These are phyloP conservation scores for Eulemur coronatus DNA, from an alignment of 2,797 vertebrate species.

Conservation along the genomic window DNA sequence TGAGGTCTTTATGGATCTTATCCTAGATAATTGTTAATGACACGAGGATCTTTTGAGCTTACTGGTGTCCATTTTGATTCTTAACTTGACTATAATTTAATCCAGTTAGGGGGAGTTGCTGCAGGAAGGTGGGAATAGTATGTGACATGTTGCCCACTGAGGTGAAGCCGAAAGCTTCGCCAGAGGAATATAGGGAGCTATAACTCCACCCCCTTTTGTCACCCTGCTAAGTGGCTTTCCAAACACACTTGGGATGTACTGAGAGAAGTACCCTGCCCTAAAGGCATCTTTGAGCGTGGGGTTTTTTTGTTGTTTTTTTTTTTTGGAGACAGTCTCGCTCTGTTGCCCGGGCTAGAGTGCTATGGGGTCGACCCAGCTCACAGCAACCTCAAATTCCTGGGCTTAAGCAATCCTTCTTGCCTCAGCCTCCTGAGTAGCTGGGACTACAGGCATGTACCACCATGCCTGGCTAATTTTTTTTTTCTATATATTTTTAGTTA, in stretches of 20 bases:
- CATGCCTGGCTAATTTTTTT: too few relatives aligned
- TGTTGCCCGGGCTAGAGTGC: too few relatives aligned
- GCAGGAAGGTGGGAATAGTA: background rate
- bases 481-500: too few relatives aligned
- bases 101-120: background rate
- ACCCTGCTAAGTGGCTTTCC: background rate
- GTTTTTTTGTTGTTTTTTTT: too few relatives aligned
- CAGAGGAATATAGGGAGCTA: background rate
- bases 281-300: background rate
- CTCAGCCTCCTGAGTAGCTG: too few relatives aligned
- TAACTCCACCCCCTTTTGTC: background rate
- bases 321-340: too few relatives aligned
- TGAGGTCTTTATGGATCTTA: background rate
- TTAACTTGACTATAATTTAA: background rate
- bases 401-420: too few relatives aligned
- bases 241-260: background rate
- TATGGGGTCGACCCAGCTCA: too few relatives aligned
- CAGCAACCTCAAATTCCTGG: too few relatives aligned
- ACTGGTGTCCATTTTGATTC: background rate
- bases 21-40: background rate
- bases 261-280: background rate
- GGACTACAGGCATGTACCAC: too few relatives aligned
- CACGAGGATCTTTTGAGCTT: background rate
- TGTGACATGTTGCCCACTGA: background rate
- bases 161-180: background rate